Evolutionary conservation across 2,797 vertebrate genomes (phyloP).

Genomic region (Manis javanica): DNA sequence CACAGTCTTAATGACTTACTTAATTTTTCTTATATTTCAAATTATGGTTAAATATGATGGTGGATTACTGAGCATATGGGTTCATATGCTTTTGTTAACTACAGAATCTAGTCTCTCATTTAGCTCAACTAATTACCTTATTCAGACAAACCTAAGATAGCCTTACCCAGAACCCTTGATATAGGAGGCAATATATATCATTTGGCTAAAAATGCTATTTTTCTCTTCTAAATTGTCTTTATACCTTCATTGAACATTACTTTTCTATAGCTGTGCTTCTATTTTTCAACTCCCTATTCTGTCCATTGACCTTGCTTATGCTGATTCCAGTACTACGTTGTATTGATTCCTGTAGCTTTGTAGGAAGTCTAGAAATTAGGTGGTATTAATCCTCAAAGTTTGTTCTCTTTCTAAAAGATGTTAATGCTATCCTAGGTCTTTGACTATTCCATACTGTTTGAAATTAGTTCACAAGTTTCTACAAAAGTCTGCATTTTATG

Average conservation of each 20-base stretch:
- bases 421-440: neutral
- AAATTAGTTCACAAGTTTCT: neutral
- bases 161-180: neutral
- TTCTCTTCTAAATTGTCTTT: neutral
- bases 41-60: neutral
- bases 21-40: neutral
- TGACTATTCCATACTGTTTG: neutral
- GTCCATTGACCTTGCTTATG: neutral
- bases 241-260: neutral
- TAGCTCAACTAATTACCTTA: neutral
- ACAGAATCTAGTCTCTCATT: neutral
- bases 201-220: neutral
- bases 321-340: neutral
- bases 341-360: neutral
- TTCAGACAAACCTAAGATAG: neutral
- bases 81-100: neutral
- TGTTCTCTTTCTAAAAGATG: neutral
- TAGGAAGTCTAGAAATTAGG: neutral
- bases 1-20: neutral
- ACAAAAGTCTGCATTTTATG: neutral
- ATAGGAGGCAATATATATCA: neutral
- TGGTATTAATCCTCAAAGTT: neutral
- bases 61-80: neutral
- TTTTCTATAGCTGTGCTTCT: neutral
- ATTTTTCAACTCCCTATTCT: neutral